These are phyloP conservation scores for Bicyclus anynana DNA, from an alignment of 1,140 invertebrate genomes.

Conservation along the genomic window DNA sequence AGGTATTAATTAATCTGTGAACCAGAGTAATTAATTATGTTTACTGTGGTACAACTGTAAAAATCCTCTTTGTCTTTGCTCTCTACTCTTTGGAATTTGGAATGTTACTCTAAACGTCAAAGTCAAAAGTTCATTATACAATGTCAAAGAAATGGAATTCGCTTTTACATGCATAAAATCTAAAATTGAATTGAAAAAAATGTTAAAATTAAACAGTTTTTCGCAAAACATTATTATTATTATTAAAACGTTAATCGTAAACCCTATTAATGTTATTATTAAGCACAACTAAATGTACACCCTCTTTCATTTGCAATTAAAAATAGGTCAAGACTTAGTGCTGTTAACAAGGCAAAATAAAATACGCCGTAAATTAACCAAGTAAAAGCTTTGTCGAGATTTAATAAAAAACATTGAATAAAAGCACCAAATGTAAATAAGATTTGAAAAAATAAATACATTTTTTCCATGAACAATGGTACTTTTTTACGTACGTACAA, in stretches of 20 bases:
- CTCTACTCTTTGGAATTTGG: no score
- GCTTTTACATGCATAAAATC: no score
- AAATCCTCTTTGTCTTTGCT: no score
- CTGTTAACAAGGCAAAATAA: constrained; percentile 59
- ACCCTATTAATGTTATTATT: constrained; percentile 28
- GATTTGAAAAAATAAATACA: constrained; percentile 73
- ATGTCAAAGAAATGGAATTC: no score
- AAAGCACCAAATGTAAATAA: constrained; percentile 69
- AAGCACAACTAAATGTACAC: constrained; percentile 69
- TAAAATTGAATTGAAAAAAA: no score
- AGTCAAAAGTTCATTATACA: no score
- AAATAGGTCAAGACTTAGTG: constrained; percentile 59
- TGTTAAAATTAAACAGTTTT: constrained; percentile 1
- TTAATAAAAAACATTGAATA: constrained; percentile 66
- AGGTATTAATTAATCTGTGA: no score
- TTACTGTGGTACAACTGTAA: no score
- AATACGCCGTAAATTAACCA: constrained; percentile 65
- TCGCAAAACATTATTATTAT: neutral
- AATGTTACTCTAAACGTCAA: no score
- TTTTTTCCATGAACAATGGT: constrained; percentile 70
- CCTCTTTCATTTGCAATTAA: constrained; percentile 68
- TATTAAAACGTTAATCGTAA: constrained; percentile 7
- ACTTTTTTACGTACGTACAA: constrained; percentile 64
- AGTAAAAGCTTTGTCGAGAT: constrained; percentile 58
- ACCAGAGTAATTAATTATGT: no score